Evolutionary conservation across 2,888 invertebrate genomes (phyloP).

Genomic region (Heliconius cydno): DNA sequence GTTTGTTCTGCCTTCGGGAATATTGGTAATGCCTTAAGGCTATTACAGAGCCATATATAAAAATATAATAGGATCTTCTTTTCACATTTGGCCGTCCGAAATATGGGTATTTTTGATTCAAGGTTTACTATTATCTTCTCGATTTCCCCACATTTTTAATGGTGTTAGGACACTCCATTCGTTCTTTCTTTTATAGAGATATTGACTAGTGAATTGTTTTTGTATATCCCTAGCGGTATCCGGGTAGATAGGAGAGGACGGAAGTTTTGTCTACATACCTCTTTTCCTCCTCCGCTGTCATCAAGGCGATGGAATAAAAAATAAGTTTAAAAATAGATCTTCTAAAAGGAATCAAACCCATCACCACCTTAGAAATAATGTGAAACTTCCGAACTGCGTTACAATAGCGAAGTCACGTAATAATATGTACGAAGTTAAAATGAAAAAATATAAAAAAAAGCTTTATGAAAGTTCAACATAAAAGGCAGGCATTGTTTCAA

Average conservation of each 20-base stretch:
- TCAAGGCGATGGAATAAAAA: not conserved
- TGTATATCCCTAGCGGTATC: too few relatives aligned
- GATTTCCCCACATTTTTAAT: not conserved
- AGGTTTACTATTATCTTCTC: not conserved
- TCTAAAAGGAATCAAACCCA: not conserved
- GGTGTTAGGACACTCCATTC: not conserved
- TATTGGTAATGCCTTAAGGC: constrained; percentile 4
- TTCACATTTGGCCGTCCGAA: not conserved
- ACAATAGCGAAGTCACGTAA: not conserved
- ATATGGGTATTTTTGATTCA: not conserved
- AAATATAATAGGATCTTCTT: not conserved
- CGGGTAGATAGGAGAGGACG: too few relatives aligned
- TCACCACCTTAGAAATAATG: not conserved
- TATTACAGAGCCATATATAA: constrained; percentile 2
- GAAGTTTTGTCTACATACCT: too few relatives aligned
- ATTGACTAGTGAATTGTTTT: too few relatives aligned
- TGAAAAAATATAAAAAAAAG: not conserved
- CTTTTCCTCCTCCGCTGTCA: not conserved
- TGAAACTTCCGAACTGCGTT: not conserved
- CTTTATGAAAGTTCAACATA: constrained; percentile 14
- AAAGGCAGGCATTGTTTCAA: constrained; percentile 36
- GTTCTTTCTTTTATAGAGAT: not conserved
- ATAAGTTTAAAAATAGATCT: not conserved
- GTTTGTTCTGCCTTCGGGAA: not conserved
- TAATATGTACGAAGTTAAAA: constrained; percentile 1